Evolutionary conservation across 2,888 invertebrate species (phyloP), one percentile per base, ranked within the genome.

Genomic region (Zaprionus lineosus): DNA sequence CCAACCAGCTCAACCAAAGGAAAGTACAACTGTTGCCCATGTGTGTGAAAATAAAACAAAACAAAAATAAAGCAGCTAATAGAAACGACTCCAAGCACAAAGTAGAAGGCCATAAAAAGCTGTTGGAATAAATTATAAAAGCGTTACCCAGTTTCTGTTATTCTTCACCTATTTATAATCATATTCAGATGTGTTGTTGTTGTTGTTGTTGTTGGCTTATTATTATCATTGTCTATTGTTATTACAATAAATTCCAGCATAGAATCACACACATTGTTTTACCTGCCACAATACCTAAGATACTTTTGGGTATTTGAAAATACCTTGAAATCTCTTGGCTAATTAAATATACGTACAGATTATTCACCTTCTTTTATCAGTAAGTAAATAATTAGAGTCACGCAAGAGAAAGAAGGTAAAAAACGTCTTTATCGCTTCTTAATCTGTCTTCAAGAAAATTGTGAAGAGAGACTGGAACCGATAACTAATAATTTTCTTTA

Each of bases 101-200:
- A 61, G 43, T 59, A 65, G 53, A 50, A 58, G 60, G 77, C 61
- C 65, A 72, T 62, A 60, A 78, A 74, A 64, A 70, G 48, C 44
- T 24, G 57, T 57, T 63, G 53, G 66, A 74, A 79, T 83, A 73
- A 69, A 72, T 76, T 72, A 76, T 83, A 79, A 76, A 74, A 69
- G 79, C 67, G 63, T 78, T 83, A 79, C 81, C 81, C 64, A 81
- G 74, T 81, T 83, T 62, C 67, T 63, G 50, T 26, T 59, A 51
- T 56, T 59, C 52, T 63, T 65, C 53, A 9, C 18, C 33, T 26
- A 53, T 64, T 58, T 57, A 19, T 53, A 44, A 43, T 59, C 59
- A 43, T 43, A 5, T 29, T 21, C 24, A 34, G 5, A 26, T 44
- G 11, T 33, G 28, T 33, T n/a, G 15, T 15, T 44, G 52, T 34